A percentile compares a stretch with the other conserved stretches of the same genome.
phyloP scores from a whole-genome alignment of 2,113 vertebrate genomes.

The Callocephalon fimbriatum region DNA sequence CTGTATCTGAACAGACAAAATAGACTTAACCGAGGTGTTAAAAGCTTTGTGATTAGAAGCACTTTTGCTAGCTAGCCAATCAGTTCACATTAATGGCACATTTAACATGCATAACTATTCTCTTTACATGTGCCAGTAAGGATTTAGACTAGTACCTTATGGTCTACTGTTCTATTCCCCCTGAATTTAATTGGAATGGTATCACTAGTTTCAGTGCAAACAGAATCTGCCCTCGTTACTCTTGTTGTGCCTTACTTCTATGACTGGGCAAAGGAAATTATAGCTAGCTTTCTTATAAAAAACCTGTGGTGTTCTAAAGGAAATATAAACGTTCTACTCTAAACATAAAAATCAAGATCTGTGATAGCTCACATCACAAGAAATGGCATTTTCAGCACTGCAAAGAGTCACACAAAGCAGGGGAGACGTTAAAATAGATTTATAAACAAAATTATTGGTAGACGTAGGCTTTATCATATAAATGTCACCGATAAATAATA shows the following conservation, averaged over 20 bases:
- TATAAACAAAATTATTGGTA: slow-evolving; percentile 57
- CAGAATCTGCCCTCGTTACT: neutral
- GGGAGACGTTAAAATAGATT: slow-evolving; percentile 31
- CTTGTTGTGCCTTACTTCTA: neutral
- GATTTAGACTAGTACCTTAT: neutral
- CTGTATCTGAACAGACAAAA: neutral
- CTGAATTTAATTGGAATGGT: neutral
- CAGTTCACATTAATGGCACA: neutral
- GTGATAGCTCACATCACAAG: neutral
- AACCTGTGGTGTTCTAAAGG: neutral
- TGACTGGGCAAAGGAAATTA: neutral
- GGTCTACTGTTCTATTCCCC: neutral
- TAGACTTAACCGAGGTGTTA: neutral
- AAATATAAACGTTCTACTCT: neutral
- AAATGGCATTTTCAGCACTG: neutral
- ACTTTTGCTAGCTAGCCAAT: neutral
- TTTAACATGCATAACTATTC: neutral
- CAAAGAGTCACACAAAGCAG: slow-evolving; percentile 11
- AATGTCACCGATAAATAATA: slow-evolving; percentile 38
- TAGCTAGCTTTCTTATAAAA: neutral
- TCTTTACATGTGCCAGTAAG: neutral
- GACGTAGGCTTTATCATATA: slow-evolving; percentile 34
- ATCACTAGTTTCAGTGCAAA: neutral
- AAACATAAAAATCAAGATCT: neutral
- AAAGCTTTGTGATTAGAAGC: neutral